phyloP scores from a whole-genome alignment of 2,797 vertebrate genomes.

The Xenopus petersii region DNA sequence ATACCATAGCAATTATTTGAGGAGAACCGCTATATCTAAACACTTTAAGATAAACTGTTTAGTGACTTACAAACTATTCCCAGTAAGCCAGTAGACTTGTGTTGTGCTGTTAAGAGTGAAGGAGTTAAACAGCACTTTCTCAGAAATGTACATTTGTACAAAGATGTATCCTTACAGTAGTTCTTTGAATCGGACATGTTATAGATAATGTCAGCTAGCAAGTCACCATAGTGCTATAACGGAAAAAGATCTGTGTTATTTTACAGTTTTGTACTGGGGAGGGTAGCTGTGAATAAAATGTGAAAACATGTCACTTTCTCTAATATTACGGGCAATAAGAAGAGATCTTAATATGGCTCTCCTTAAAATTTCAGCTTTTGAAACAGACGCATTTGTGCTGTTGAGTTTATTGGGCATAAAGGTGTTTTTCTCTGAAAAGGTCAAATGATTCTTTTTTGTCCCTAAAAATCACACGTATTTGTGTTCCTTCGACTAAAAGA shows the following conservation, averaged over 20 bases:
- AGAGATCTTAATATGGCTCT: conserved; percentile 33
- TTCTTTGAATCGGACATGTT: conserved; percentile 24
- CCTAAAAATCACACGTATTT: not conserved
- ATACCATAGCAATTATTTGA: no score
- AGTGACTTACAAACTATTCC: no score
- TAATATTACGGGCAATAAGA: conserved; percentile 42
- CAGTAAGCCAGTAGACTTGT: no score
- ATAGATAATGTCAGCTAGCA: conserved; percentile 43
- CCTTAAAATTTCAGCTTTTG: conserved; percentile 6
- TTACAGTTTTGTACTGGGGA: conserved; percentile 41
- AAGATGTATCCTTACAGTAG: conserved; percentile 35
- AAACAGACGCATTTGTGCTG: conserved; percentile 3
- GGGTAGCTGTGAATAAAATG: conserved; percentile 44
- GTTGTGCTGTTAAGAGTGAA: no score
- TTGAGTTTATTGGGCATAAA: conserved; percentile 14
- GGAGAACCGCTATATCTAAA: no score
- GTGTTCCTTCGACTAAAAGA: no score
- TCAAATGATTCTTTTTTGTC: conserved; percentile 8
- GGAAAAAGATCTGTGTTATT: conserved; percentile 43
- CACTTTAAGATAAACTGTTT: no score
- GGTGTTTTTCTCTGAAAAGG: conserved; percentile 24
- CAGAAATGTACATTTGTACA: conserved; percentile 12
- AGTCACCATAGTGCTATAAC: conserved; percentile 26
- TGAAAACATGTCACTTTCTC: conserved; percentile 49
- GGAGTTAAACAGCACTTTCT: no score